Percentiles rank a stretch among this genome's conserved stretches.
Evolutionary conservation across 1,140 invertebrate species (phyloP).

Genomic region (Parasteatoda tepidariorum): DNA sequence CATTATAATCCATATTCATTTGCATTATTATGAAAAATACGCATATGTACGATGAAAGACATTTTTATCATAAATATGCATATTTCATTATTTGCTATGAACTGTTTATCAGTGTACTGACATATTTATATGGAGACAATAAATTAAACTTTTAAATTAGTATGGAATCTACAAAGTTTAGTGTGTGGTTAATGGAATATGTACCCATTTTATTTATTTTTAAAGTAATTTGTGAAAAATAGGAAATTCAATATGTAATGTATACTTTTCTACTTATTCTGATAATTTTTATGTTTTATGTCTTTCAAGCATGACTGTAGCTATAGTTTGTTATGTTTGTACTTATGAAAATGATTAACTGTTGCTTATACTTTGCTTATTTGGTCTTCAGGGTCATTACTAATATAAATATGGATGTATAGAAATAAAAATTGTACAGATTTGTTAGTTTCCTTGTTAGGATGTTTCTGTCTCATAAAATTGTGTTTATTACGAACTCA

Average conservation of each 20-base stretch:
- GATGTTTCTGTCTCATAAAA: background rate
- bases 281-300: background rate
- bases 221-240: too few species aligned
- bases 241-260: too few species aligned
- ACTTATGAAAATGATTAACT: background rate
- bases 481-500: too few species aligned
- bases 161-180: too few species aligned
- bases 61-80: too few species aligned
- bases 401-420: conserved; percentile 29
- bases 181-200: too few species aligned
- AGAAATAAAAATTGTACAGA: conserved; percentile 49
- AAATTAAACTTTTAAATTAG: too few species aligned
- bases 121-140: too few species aligned
- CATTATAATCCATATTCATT: too few species aligned
- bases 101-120: too few species aligned
- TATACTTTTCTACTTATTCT: background rate
- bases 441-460: conserved; percentile 24
- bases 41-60: background rate
- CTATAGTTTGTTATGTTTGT: conserved; percentile 1
- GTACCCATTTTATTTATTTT: too few species aligned
- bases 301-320: background rate
- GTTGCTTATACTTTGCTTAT: background rate
- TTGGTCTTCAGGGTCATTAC: conserved; percentile 32
- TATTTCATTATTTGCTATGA: too few species aligned
- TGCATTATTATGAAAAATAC: background rate